phyloP scores from a whole-genome alignment of 1,140 invertebrate genomes.

The Hypothenemus hampei region DNA sequence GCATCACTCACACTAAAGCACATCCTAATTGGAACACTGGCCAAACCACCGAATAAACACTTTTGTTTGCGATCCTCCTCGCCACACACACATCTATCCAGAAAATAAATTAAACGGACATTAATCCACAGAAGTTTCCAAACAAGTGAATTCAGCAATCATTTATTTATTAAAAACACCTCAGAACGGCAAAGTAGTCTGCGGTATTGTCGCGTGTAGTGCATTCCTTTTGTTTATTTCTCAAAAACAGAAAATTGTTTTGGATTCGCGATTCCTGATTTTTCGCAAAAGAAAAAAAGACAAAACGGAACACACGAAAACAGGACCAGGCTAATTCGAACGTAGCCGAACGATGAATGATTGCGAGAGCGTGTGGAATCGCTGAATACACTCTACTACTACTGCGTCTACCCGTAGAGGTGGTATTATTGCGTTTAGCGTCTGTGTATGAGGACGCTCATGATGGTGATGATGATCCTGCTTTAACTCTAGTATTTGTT shows the following conservation, averaged over 20 bases:
- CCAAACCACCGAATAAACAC: conserved; percentile 7
- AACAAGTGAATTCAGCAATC: too few species aligned
- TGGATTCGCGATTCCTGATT: too few species aligned
- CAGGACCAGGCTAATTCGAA: conserved; percentile 1
- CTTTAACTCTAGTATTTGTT: too few species aligned
- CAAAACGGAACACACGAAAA: neutral
- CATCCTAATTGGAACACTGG: conserved; percentile 20
- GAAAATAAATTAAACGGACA: neutral
- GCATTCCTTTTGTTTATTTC: too few species aligned
- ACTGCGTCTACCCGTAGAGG: conserved; percentile 6
- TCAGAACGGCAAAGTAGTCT: conserved; percentile 18
- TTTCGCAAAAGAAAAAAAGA: conserved; percentile 4
- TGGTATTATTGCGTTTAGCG: conserved; percentile 9
- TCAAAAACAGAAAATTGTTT: conserved; percentile 3
- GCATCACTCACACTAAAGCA: conserved; percentile 27
- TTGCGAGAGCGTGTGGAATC: conserved; percentile 7
- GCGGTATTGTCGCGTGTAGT: conserved; percentile 15
- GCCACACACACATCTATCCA: conserved; percentile 14
- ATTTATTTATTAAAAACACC: conserved; percentile 13
- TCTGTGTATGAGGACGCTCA: neutral
- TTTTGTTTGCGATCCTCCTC: neutral
- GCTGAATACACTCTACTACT: conserved; percentile 9
- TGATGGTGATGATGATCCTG: too few species aligned
- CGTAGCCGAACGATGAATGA: conserved; percentile 20
- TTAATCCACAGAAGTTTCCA: too few species aligned